Evolutionary conservation across 2,888 invertebrate species (phyloP), one percentile per base, ranked within the genome.

Genomic region (Drosophila bunnanda): DNA sequence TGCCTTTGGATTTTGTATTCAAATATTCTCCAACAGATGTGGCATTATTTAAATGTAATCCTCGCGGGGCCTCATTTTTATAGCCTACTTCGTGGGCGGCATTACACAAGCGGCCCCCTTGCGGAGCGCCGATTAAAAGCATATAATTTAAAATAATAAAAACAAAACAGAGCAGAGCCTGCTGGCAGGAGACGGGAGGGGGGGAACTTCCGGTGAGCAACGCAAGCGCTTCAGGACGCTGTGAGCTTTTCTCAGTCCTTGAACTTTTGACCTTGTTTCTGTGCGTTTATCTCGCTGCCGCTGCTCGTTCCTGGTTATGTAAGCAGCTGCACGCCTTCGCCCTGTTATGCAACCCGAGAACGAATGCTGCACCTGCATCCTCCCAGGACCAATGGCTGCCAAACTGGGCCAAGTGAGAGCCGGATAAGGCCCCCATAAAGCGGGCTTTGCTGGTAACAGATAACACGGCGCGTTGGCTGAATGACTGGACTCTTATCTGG

Each of bases 201-300:
- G 9, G 43, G 48, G 10, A 22, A 67, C 75, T 60, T 74, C 59
- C 74, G 60, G 39, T 50, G 62, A 65, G 50, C 54, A 61, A 71
- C 59, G 69, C 55, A 62, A 57, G 62, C 54, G 69, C 86, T 60
- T 53, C 56, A 52, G 43, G 61, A 58, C 38, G 54, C 39, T 8
- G 25, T 22, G 65, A 83, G 73, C 74, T 74, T 73, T 66, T 25
- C 55, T 39, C 62, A 83, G 88, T 84, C 89, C 88, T 89, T 89
- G 88, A 88, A 88, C 89, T 75, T 78, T 67, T 89, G 88, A 86
- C 88, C 88, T 89, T 89, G 88, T 89, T 86, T 88, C 66, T 48
- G 53, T 22, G 22, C 34, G 59, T 25, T 41, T 30, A 41, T 22
- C 52, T 12, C 20, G 17, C 22, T 41, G 20, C 36, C 48, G 48